Conservation (phyloP, 2,888 invertebrate genomes). For the Trichopria drosophilae region DNA sequence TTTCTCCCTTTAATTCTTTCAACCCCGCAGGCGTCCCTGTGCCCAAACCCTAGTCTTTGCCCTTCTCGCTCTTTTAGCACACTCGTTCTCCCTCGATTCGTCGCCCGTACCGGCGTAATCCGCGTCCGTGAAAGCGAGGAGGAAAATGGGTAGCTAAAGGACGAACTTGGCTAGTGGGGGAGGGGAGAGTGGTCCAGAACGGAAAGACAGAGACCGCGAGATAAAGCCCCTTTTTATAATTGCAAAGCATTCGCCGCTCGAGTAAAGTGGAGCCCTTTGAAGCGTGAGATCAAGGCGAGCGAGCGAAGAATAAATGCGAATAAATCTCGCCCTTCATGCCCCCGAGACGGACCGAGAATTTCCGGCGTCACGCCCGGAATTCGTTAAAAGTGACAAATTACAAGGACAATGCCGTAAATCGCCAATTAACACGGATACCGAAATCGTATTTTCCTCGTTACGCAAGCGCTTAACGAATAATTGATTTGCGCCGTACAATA, state of each 20-base stretch:
- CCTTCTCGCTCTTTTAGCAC: no score
- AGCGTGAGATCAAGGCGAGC: constrained; percentile 42
- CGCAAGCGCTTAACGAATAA: no score
- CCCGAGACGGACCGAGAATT: no score
- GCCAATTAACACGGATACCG: no score
- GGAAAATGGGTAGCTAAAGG: constrained; percentile 15
- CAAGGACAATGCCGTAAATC: no score
- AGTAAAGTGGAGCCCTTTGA: constrained; percentile 38
- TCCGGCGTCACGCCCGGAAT: no score
- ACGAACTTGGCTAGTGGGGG: no score
- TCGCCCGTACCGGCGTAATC: constrained; percentile 39
- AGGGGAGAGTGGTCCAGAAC: constrained; percentile 33
- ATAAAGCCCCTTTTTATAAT: constrained; percentile 45
- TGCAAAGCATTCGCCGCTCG: constrained; percentile 45
- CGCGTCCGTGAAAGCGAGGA: constrained; percentile 16
- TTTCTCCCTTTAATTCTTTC: constrained; percentile 47
- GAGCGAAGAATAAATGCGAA: constrained; percentile 39
- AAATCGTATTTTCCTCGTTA: no score
- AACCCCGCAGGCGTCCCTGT: constrained; percentile 31
- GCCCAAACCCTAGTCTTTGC: constrained; percentile 18
- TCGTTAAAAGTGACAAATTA: no score
- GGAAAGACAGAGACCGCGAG: constrained; percentile 28
- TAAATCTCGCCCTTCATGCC: constrained; percentile 39
- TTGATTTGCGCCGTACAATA: no score
- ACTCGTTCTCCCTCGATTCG: constrained; percentile 36